A percentile compares a stretch with the other conserved stretches of the same genome.
These are phyloP conservation scores for Cliona cf. orientalis DNA, from an alignment of 37 sponge, comb jelly and placozoan species.

Conservation along the genomic window DNA sequence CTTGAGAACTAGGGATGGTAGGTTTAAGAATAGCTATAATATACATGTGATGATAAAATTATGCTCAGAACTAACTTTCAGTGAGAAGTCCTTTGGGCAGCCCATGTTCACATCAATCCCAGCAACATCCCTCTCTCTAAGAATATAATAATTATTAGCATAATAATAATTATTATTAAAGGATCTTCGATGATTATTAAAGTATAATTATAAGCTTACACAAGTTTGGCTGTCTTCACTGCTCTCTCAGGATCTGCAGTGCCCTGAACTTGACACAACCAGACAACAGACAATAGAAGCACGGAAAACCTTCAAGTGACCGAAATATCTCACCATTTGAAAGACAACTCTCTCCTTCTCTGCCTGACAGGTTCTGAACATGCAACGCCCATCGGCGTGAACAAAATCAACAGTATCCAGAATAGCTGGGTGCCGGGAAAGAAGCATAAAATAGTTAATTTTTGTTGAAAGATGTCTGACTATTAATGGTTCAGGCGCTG, in stretches of 20 bases:
- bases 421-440: constrained; percentile 72
- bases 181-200: background rate
- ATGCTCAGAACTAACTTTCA: constrained; percentile 69
- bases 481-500: too few species aligned
- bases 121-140: constrained; percentile 89
- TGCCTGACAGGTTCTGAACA: constrained; percentile 84
- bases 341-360: constrained; percentile 87
- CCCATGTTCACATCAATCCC: constrained; percentile 99
- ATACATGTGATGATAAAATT: too few species aligned
- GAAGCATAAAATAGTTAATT: too few species aligned
- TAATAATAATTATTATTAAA: background rate
- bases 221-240: constrained; percentile 64
- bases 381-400: constrained; percentile 69
- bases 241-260: constrained; percentile 83
- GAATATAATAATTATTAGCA: background rate
- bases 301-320: too few species aligned
- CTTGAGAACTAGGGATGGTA: too few species aligned
- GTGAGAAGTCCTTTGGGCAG: constrained; percentile 97
- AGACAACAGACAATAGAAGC: background rate
- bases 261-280: constrained; percentile 45
- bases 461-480: too few species aligned
- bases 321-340: constrained; percentile 90
- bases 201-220: constrained; percentile 40
- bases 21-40: too few species aligned
- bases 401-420: constrained; percentile 92